phyloP scores from a whole-genome alignment of 2,113 vertebrate species.

The Xiphophorus couchianus region DNA sequence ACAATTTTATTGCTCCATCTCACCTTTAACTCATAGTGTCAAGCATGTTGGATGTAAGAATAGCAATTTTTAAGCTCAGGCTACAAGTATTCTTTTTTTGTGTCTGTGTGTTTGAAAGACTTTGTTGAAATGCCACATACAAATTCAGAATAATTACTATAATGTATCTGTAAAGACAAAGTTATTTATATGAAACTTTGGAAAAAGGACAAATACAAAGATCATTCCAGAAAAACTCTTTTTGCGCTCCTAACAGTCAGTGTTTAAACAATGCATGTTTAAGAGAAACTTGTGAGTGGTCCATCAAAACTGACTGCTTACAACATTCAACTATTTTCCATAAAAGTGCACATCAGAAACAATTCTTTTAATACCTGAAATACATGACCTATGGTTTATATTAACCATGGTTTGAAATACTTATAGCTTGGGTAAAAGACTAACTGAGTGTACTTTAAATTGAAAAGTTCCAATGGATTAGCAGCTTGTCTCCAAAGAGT shows the following conservation, averaged over 20 bases:
- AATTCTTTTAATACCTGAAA: background rate
- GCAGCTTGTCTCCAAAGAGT: too few relatives aligned
- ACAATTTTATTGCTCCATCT: background rate
- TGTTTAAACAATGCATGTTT: too few relatives aligned
- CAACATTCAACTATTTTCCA: background rate
- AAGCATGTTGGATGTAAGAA: background rate
- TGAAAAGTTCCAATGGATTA: background rate
- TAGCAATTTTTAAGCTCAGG: background rate
- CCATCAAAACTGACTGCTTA: background rate
- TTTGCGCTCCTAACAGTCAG: too few relatives aligned
- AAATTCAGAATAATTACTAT: too few relatives aligned
- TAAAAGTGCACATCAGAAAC: background rate
- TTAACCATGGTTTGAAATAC: background rate
- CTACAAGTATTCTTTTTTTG: too few relatives aligned
- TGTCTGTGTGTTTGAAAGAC: too few relatives aligned
- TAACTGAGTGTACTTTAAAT: background rate
- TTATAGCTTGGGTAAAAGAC: background rate
- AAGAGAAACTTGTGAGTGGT: background rate
- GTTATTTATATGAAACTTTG: too few relatives aligned
- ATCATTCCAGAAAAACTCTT: too few relatives aligned
- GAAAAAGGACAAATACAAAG: too few relatives aligned
- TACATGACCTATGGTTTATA: too few relatives aligned
- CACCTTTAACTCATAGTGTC: background rate
- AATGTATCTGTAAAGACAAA: too few relatives aligned
- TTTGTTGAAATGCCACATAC: too few relatives aligned